Evolutionary conservation across 64 coral and sea anemone species (phyloP).

Genomic region (Dendronephthya gigantea): DNA sequence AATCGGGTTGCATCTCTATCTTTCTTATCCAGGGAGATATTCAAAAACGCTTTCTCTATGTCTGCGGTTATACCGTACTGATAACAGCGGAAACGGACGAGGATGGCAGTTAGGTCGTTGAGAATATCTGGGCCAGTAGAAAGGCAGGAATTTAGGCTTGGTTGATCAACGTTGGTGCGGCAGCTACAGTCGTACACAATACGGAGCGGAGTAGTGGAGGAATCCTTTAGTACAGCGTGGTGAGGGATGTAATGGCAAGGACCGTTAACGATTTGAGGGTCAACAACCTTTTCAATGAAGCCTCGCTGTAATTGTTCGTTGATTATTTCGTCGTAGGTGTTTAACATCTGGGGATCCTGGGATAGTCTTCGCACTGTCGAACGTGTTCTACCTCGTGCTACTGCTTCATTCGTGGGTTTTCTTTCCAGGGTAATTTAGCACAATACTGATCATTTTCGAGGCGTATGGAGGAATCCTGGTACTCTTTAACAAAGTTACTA

Average conservation of each 20-base stretch:
- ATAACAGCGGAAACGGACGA: not conserved
- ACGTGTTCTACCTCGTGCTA: constrained; percentile 19
- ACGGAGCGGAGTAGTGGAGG: not conserved
- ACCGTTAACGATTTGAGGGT: not conserved
- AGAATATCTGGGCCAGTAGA: not conserved
- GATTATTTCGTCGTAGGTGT: constrained; percentile 31
- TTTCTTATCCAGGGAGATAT: not conserved
- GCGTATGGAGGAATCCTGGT: constrained; percentile 24
- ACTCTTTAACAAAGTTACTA: not conserved
- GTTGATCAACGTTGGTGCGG: not conserved
- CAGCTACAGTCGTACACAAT: not conserved
- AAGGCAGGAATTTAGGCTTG: constrained; percentile 7
- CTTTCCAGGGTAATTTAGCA: constrained; percentile 34
- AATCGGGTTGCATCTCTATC: not conserved
- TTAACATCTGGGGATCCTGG: not conserved
- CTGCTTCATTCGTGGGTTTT: constrained; percentile 9
- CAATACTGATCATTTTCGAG: not conserved
- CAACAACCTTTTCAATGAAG: constrained; percentile 30
- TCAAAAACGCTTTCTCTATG: not conserved
- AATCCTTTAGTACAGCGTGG: not conserved
- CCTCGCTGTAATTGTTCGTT: constrained; percentile 23
- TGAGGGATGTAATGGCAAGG: constrained; percentile 43
- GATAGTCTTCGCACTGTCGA: constrained; percentile 17
- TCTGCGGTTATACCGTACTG: not conserved
- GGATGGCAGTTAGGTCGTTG: not conserved